Evolutionary conservation across 2,888 invertebrate species (phyloP), one percentile per base, ranked within the genome.

Genomic region (Drosophila pseudotakahashii): DNA sequence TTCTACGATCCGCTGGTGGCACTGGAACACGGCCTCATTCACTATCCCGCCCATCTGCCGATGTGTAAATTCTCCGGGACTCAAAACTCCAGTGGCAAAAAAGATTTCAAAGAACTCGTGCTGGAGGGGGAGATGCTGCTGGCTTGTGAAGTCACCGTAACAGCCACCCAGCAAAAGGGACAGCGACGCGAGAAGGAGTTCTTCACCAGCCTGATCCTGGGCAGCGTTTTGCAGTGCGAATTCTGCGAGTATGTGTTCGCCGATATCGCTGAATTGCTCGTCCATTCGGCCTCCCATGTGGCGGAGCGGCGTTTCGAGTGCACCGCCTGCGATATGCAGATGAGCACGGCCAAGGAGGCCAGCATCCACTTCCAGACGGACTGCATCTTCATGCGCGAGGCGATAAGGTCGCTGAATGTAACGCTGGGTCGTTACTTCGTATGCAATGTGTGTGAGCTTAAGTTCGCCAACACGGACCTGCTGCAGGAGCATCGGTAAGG

Each of bases 231-330:
- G 34, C 94, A 94, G 80, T 94, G 94, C 72, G 94, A 94, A 87
- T 94, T 93, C 79, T 94, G 94, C 78, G 94, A 94, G 76, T 92
- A 93, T 44, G 92, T 93, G 0, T 94, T 94, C 76, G 92, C 93
- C 0, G 93, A 94, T 51, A 92, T 93, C 47, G 91, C 92, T 0
- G 90, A 92, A 45, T 79, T 94, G 34, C 79, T 92, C 7, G 63
- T 80, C 1, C 92, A 92, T 48, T 89, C 91, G 7, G 87, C 90
- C 7, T 80, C 82, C 1, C 92, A 92, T 73, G 71, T 86, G 58
- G 89, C 91, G 0, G 79, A 81, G 30, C 77, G 82, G 2, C 90
- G 90, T 0, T 92, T 90, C 58, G 91, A 91, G 60, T 92, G 92
- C 58, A 82, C 81, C 90, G 92, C 77, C 80, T 93, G 81, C 91